Evolutionary conservation across 2,797 vertebrate genomes (phyloP), one percentile per base, ranked within the genome.

Genomic region (Alcedo atthis): DNA sequence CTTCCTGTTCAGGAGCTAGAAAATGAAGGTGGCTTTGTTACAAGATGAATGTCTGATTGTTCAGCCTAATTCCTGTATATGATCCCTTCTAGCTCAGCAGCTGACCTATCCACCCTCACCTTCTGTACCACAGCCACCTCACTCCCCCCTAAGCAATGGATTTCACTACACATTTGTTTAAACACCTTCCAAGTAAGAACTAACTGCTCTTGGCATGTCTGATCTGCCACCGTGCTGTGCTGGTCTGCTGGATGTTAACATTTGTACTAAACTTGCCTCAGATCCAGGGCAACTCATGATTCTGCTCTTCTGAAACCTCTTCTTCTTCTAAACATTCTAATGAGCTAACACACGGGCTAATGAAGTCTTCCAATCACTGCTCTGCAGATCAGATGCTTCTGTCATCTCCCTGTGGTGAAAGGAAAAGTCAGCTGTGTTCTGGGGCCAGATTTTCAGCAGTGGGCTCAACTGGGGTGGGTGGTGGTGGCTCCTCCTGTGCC

Each of bases 111-210:
- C 97, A 96, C 97, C 97, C 97, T 98, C 97, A 97, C 97, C 97
- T 97, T 96, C 98, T 96, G 96, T 98, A 96, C 97, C 98, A 95
- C 97, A 98, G 97, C 97, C 98, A 84, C 97, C 98, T 97, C 98
- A 98, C 85, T 98, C 98, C 97, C 98, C 98, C 88, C 95, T 99
- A 98, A 98, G 98, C 98, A 99, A 98, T 98, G 99, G 99, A 98
- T 98, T 99, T 98, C 99, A 99, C 98, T 99, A 99, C 99, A 99
- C 99, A 95, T 99, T 99, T 99, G 99, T 99, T 98, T 99, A 98
- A 97, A 85, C 98, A 94, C 91, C 96, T 97, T 96, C 97, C 97
- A 98, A 99, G 99, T 99, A 99, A 99, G 98, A 97, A 98, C 98
- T 98, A 97, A 97, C 96, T 94, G 97, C 97, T 98, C 91, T 97